Evolutionary conservation across 2,888 invertebrate genomes (phyloP), one percentile per base, ranked within the genome.

Genomic region (Terebella lapidaria): DNA sequence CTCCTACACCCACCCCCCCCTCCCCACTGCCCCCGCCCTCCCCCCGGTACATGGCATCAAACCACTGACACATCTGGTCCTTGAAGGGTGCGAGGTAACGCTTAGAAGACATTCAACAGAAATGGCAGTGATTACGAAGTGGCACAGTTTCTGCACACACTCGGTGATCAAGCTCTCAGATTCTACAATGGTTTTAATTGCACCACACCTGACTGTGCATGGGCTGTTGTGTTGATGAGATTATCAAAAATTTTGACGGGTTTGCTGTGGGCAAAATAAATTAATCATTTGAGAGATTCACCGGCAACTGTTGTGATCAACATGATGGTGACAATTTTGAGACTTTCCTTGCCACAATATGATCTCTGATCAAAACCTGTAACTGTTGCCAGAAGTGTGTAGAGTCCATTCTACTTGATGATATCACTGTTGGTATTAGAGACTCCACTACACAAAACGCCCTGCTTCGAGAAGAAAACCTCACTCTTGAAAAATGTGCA

Each of bases 391-490:
- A 49, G 3, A 35, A 20, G 4, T 60, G 58, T 56, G 28, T 61
- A n/a, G 15, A 49, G 30, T 61, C 62, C n/a, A 60, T 61, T 18
- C 26, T 62, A 20, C 42, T 56, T 5, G 63, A 63, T 46, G 20
- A 56, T 28, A 63, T 63, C 25, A 59, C 64, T 3, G 46, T 63
- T 18, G 63, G 60, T 3, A 54, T 62, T 5, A 15, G 49, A 18
- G 58, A 62, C 46, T 15, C 20, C 5, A 26, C 26, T 22, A 62
- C 59, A 18, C 60, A 60, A 3, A 45, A n/a, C 2, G 22, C 20
- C 20, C 53, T 62, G 2, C 46, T 62, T 24, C 24, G 53, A 25
- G 56, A 56, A 28, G 2, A 46, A 15, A 51, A 55, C 1, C 28
- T 61, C 2, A 61, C 62, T 10, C 42, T 58, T 3, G 24, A 20